Conservation (phyloP, 1,140 invertebrate species). For the Drosophila quadrilineata region DNA sequence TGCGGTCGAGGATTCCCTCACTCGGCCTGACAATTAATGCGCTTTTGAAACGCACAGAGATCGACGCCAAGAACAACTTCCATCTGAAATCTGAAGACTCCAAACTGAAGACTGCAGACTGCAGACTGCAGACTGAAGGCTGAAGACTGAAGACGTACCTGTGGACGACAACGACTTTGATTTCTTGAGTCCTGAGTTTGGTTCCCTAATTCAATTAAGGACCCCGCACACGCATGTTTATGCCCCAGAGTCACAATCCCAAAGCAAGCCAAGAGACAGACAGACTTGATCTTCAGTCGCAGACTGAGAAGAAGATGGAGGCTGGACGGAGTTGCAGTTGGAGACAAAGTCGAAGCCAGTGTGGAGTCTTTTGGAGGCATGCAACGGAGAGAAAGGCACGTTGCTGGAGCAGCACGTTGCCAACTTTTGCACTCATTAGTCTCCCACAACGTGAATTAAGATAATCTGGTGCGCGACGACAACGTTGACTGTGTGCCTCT, state of each 20-base stretch:
- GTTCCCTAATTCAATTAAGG: conserved; percentile 74
- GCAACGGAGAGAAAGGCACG: conserved; percentile 54
- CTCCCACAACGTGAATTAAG: conserved; percentile 81
- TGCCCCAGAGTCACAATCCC: conserved; percentile 14
- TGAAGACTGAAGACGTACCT: too few relatives aligned
- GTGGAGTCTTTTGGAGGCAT: conserved; percentile 10
- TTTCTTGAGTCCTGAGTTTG: neutral
- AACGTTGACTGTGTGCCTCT: conserved; percentile 22
- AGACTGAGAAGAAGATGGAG: neutral
- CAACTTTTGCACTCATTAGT: conserved; percentile 80
- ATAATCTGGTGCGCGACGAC: conserved; percentile 64
- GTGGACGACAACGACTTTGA: too few relatives aligned
- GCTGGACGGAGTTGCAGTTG: neutral
- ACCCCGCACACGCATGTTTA: conserved; percentile 65
- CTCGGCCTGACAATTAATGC: conserved; percentile 68
- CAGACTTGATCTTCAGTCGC: conserved; percentile 29
- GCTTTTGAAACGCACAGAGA: conserved; percentile 79
- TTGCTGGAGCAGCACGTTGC: conserved; percentile 33
- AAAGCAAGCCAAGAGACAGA: conserved; percentile 42
- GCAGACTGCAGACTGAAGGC: conserved; percentile 4
- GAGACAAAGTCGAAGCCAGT: neutral
- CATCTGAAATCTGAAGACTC: conserved; percentile 1
- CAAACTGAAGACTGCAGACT: neutral
- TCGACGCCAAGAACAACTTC: conserved; percentile 35
- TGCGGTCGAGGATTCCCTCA: conserved; percentile 31